Evolutionary conservation across 2,888 invertebrate species (phyloP).

Genomic region (Ramazzottius varieornatus): DNA sequence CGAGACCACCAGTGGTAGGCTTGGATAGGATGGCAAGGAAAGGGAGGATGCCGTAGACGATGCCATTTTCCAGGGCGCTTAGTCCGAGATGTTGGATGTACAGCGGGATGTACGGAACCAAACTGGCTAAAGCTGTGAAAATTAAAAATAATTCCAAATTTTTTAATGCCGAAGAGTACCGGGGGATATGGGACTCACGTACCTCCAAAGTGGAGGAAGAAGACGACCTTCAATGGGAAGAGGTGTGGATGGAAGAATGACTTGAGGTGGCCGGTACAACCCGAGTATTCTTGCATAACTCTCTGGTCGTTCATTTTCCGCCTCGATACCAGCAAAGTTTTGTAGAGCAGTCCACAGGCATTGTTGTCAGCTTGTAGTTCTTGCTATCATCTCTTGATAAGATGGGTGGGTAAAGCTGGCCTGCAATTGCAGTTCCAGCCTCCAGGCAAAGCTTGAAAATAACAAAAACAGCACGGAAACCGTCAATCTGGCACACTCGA

Average conservation of each 20-base stretch:
- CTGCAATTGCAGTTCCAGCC: too few relatives aligned
- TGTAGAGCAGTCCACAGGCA: too few relatives aligned
- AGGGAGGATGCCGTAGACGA: background rate
- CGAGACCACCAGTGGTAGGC: background rate
- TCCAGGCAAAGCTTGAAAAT: too few relatives aligned
- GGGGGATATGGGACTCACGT: background rate
- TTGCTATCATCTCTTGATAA: too few relatives aligned
- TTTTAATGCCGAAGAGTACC: too few relatives aligned
- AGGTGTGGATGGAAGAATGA: background rate
- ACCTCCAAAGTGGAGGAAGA: background rate
- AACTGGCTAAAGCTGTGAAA: background rate
- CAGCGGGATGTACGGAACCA: background rate
- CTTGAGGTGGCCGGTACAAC: background rate
- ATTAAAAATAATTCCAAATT: background rate
- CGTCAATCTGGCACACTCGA: too few relatives aligned
- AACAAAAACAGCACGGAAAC: too few relatives aligned
- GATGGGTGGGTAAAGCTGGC: too few relatives aligned
- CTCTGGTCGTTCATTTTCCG: too few relatives aligned
- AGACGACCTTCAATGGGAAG: background rate
- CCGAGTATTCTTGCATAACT: too few relatives aligned
- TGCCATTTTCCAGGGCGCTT: background rate
- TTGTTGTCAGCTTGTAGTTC: too few relatives aligned
- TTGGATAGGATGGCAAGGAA: background rate
- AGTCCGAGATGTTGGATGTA: conserved; percentile 1
- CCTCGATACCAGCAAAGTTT: too few relatives aligned